phyloP scores from a whole-genome alignment of 1,140 invertebrate genomes.

The Anthonomus grandis region DNA sequence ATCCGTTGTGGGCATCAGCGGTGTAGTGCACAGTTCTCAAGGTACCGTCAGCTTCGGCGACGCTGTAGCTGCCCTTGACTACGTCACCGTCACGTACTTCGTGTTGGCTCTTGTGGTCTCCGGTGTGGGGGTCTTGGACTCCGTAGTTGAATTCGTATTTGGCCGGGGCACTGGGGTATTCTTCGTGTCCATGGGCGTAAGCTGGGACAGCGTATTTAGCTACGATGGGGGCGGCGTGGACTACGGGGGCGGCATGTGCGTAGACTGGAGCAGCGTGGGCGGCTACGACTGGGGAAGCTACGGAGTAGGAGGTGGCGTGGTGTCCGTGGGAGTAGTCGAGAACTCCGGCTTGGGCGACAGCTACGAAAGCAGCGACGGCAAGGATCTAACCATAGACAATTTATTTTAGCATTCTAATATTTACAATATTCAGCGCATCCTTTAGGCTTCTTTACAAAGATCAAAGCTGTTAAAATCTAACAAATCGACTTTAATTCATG shows the following conservation, averaged over 20 bases:
- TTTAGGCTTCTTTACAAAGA: too few relatives aligned
- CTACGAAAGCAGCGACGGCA: too few relatives aligned
- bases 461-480: too few relatives aligned
- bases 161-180: conserved; percentile 50
- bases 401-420: too few relatives aligned
- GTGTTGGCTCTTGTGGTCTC: conserved; percentile 52
- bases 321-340: too few relatives aligned
- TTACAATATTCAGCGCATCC: too few relatives aligned
- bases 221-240: background rate
- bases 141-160: conserved; percentile 54
- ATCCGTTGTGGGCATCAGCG: conserved; percentile 51
- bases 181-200: conserved; percentile 29
- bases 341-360: too few relatives aligned
- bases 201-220: background rate
- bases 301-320: too few relatives aligned
- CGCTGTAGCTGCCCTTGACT: conserved; percentile 50
- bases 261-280: background rate
- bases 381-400: too few relatives aligned
- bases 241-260: background rate
- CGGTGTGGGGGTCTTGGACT: conserved; percentile 51
- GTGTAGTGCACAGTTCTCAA: conserved; percentile 51
- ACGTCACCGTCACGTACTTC: conserved; percentile 50
- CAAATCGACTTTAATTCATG: too few relatives aligned
- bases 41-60: conserved; percentile 51
- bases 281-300: too few relatives aligned